Evolutionary conservation across 1,140 invertebrate species (phyloP).

Genomic region (Lucilia sericata): DNA sequence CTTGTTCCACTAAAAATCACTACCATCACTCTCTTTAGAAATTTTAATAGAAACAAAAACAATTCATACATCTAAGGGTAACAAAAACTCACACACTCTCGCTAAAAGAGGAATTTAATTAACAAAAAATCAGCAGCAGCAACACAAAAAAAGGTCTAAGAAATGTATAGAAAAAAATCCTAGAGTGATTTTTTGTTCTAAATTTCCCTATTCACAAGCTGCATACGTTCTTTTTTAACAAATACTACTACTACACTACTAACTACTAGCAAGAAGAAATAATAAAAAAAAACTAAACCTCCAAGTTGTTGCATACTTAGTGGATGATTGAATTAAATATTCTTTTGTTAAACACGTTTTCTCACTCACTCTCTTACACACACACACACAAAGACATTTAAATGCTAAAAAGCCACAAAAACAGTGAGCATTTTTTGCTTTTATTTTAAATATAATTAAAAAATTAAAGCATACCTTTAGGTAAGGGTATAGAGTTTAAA

Average conservation of each 20-base stretch:
- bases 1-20: no score
- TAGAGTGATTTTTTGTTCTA: no score
- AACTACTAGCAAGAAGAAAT: no score
- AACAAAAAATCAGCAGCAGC: no score
- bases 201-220: no score
- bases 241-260: no score
- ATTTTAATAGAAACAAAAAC: neutral
- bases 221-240: no score
- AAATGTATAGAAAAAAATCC: no score
- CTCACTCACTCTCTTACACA: neutral
- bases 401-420: neutral
- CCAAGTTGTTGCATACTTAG: constrained; percentile 15
- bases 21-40: neutral
- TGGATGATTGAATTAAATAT: constrained; percentile 9
- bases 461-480: constrained; percentile 11
- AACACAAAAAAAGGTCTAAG: no score
- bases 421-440: neutral
- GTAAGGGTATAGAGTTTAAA: neutral
- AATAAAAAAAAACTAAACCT: neutral
- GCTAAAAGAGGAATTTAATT: no score
- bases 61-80: neutral
- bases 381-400: neutral
- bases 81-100: no score
- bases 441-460: neutral
- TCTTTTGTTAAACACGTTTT: neutral